Evolutionary conservation across 2,797 vertebrate species (phyloP), one percentile per base, ranked within the genome.

Genomic region (Malurus splendens): DNA sequence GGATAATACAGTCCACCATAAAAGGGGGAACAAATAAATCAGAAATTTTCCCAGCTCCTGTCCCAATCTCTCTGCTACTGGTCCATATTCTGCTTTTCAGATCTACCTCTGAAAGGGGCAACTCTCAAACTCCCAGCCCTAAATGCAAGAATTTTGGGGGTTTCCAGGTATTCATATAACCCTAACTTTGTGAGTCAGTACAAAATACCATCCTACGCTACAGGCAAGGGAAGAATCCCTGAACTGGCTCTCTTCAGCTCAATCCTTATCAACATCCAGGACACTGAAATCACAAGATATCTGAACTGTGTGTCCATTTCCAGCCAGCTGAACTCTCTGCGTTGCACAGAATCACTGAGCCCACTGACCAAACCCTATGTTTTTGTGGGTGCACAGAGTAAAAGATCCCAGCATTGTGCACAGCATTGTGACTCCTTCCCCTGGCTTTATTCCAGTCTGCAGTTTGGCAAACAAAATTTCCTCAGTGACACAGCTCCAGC

Each of bases 271-370:
- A 68, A 7, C 36, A n/a, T 20, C 5, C 15, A 57, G 44, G 66
- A 30, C 8, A 3, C 25, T 15, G 45, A 64, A 79, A 85, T 17
- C 18, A 55, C 0, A 0, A 59, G 32, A 7, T 23, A 1, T 6
- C 10, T 18, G 8, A 10, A 0, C 32, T 27, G 38, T 25, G 23
- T 20, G 22, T 16, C 42, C 18, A 18, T 5, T 19, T 5, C 5
- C 54, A 74, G 25, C 10, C 67, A 76, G 33, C 45, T 20, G 67
- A 82, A 39, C 28, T 61, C 56, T 42, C 15, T 55, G 4, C 0
- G 0, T 10, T 9, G 17, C 15, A 41, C 45, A 57, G 41, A 30
- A 84, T 17, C 68, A 38, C 60, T 0, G 1, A 87, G 27, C 18
- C 28, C 41, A 13, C 30, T 62, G 42, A 54, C 47, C 20, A 62